Base-by-base conservation (phyloP, 2,888 invertebrate species). In the Limulus polyphemus region DNA sequence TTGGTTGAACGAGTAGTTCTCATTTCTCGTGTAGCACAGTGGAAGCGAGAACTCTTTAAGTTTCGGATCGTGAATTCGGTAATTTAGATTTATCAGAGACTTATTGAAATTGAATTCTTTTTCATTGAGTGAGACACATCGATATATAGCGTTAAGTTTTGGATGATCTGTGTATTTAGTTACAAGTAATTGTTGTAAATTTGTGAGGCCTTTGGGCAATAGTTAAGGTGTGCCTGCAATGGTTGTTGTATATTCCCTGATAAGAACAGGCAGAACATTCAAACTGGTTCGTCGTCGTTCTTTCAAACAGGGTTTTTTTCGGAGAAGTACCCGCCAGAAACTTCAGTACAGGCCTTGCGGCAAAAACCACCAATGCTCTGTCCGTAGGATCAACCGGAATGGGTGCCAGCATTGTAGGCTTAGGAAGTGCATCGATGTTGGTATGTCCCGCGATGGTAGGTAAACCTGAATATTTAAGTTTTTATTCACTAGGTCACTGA, bases 361-460 rank as follows among this genome's bases (percentile, higher is more conserved):
- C 77, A 94, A 95, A 81, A 93, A 93, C 79, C 94, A 95, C 78
- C 93, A 95, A 83, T 97, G 95, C 82, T 89, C 91, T 80, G 95
- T 97, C 76, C 83, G 95, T 71, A 84, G 95, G 73, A 93, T 95
- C 81, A 97, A 95, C 83, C 84, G 95, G 77, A 97, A 97, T 80
- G 86, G 95, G 75, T 97, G 97, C 81, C 97, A 97, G 79, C 94
- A 95, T 78, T 97, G 95, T 82, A 85, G 97, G 71, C 84, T 97
- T 78, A 94, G 95, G 82, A 97, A 97, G 83, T 97, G 95, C 82
- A 93, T 95, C 78, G 90, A 92, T 68, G 95, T 95, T 70, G 97
- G 97, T 78, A 97, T 97, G 97, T 93, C 93, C 80, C 83, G 95
- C 81, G 95, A 97, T 83, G 95, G 95, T 97, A 79, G 91, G 93